phyloP scores from a whole-genome alignment of 2,888 invertebrate genomes.

The Callinectes sapidus region DNA sequence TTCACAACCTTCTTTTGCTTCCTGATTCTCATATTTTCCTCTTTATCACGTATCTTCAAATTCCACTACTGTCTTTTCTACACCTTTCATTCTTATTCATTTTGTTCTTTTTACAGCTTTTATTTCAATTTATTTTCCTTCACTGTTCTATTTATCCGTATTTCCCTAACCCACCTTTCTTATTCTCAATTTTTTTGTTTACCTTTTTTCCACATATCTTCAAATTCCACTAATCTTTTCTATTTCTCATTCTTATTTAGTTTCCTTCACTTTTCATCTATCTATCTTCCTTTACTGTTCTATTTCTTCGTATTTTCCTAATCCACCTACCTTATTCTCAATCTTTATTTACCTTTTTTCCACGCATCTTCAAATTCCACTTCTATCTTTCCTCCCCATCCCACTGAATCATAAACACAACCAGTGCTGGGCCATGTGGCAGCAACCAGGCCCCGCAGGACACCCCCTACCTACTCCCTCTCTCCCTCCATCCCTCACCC shows the following conservation, averaged over 20 bases:
- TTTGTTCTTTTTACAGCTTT: too few relatives aligned
- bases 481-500: neutral
- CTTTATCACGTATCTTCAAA: too few relatives aligned
- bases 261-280: too few relatives aligned
- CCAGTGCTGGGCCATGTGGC: neutral
- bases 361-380: too few relatives aligned
- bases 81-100: too few relatives aligned
- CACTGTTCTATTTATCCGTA: too few relatives aligned
- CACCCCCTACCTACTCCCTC: neutral
- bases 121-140: too few relatives aligned
- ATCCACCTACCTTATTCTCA: neutral
- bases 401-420: neutral
- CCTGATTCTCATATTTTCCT: too few relatives aligned
- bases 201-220: too few relatives aligned
- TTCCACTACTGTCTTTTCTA: too few relatives aligned
- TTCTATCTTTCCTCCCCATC: neutral
- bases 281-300: neutral
- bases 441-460: neutral
- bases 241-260: neutral
- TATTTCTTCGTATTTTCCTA: neutral
- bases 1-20: too few relatives aligned
- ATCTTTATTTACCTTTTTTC: neutral
- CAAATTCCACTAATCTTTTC: neutral
- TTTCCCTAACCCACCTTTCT: too few relatives aligned
- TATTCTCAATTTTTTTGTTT: neutral